Evolutionary conservation across 2,113 vertebrate genomes (phyloP).

Genomic region (Pomatorhinus ruficollis): DNA sequence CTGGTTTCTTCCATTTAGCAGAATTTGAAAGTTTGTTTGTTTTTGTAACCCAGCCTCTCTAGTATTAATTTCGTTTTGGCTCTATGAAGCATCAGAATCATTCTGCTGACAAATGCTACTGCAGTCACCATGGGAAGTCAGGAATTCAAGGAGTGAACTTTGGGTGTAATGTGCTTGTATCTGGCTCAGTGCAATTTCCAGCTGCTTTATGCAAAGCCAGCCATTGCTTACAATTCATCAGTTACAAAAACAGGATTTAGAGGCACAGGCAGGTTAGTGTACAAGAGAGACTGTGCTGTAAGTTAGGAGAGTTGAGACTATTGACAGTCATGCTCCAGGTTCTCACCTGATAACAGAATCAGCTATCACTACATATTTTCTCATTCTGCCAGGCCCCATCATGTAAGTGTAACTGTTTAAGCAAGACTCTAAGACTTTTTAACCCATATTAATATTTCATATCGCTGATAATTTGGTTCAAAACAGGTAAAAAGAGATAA

Average conservation of each 20-base stretch:
- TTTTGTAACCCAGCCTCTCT: conserved; percentile 18
- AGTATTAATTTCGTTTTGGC: background rate
- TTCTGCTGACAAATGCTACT: background rate
- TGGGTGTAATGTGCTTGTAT: background rate
- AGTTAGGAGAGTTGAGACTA: background rate
- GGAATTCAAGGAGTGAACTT: conserved; percentile 2
- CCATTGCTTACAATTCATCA: background rate
- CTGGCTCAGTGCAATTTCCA: background rate
- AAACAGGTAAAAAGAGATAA: background rate
- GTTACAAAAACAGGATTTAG: background rate
- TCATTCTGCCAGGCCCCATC: background rate
- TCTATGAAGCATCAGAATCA: background rate
- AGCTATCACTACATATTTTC: background rate
- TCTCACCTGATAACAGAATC: background rate
- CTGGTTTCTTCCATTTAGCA: background rate
- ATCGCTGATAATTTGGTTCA: background rate
- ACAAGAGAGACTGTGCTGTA: background rate
- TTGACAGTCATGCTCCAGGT: background rate
- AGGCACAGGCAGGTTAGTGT: background rate
- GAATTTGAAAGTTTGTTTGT: conserved; percentile 9
- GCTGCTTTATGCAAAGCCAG: background rate
- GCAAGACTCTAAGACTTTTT: background rate
- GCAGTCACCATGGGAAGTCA: background rate
- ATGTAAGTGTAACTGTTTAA: background rate
- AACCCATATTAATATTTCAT: background rate